phyloP scores from a whole-genome alignment of 1,140 invertebrate genomes.

The Brachionus sp. region DNA sequence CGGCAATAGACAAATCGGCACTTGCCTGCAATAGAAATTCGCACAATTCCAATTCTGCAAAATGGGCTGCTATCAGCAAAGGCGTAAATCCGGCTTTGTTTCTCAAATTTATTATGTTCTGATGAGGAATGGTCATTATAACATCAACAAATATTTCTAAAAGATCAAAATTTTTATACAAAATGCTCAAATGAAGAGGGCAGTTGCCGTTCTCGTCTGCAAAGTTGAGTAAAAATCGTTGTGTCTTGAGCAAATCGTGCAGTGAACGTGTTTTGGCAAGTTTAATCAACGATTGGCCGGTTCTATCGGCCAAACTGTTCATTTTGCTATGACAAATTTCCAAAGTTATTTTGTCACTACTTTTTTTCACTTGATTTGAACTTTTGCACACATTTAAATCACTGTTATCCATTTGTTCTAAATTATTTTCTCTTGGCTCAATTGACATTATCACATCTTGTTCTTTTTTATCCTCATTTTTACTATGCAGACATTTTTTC shows the following conservation, averaged over 20 bases:
- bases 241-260: not conserved
- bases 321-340: not conserved
- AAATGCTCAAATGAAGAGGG: constrained; percentile 1
- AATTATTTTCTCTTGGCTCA: not conserved
- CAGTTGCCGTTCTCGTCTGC: not conserved
- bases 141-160: constrained; percentile 11
- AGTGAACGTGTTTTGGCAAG: not conserved
- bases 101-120: constrained; percentile 12
- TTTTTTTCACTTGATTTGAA: too few relatives aligned
- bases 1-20: not conserved
- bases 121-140: not conserved
- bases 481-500: not conserved
- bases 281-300: not conserved
- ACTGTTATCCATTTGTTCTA: not conserved
- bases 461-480: not conserved
- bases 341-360: too few relatives aligned
- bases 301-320: constrained; percentile 11
- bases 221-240: not conserved
- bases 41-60: not conserved
- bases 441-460: not conserved
- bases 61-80: not conserved
- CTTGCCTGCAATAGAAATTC: not conserved
- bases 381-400: not conserved
- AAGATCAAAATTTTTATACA: constrained; percentile 7
- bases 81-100: not conserved